Conservation (phyloP, 2,888 invertebrate genomes). For the Ennomos erosarius region DNA sequence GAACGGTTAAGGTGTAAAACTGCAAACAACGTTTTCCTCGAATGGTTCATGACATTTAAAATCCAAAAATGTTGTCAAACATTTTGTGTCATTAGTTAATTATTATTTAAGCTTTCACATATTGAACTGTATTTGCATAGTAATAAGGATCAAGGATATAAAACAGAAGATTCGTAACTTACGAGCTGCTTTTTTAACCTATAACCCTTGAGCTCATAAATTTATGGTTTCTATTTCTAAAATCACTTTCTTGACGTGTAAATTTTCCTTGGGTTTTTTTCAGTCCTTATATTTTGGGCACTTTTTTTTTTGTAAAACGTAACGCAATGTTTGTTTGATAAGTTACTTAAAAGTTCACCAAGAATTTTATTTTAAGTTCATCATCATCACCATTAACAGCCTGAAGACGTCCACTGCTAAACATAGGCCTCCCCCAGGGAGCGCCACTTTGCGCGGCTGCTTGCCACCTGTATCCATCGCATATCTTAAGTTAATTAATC, state of each 20-base stretch:
- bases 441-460: no score
- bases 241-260: conserved; percentile 56
- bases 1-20: conserved; percentile 46
- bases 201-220: conserved; percentile 56
- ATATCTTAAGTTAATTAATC: no score
- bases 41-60: conserved; percentile 31
- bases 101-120: conserved; percentile 21
- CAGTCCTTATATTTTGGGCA: background rate
- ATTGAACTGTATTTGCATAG: conserved; percentile 40
- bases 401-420: no score
- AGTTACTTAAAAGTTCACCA: no score
- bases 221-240: conserved; percentile 65
- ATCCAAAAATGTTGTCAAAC: conserved; percentile 51
- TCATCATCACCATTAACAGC: no score
- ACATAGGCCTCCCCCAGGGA: no score
- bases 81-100: conserved; percentile 68
- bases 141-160: conserved; percentile 30
- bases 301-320: background rate
- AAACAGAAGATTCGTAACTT: conserved; percentile 30
- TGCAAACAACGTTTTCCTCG: conserved; percentile 19
- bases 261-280: conserved; percentile 39
- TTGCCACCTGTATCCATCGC: no score
- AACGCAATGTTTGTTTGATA: no score
- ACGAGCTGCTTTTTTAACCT: conserved; percentile 53
- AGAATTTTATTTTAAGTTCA: no score